Evolutionary conservation across 2,797 vertebrate genomes (phyloP).

Genomic region (Leucoraja ocellata): DNA sequence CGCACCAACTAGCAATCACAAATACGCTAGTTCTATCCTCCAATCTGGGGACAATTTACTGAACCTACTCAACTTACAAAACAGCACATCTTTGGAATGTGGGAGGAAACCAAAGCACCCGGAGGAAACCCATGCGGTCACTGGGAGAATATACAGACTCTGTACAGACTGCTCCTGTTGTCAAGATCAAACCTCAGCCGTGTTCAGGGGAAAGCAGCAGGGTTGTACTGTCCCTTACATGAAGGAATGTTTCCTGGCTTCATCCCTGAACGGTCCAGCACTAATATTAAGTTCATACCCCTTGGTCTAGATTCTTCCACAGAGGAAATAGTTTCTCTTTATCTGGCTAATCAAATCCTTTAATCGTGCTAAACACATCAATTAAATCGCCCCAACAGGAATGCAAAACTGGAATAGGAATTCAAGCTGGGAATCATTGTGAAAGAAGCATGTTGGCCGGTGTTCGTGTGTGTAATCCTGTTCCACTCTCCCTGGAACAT

Average conservation of each 20-base stretch:
- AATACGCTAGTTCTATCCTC: too few species aligned
- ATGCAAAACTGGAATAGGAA: background rate
- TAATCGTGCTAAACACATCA: background rate
- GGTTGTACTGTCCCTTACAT: background rate
- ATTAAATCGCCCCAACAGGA: background rate
- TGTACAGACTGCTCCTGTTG: too few species aligned
- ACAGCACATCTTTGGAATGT: too few species aligned
- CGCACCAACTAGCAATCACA: too few species aligned
- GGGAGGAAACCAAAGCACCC: too few species aligned
- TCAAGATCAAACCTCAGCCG: background rate
- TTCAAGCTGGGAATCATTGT: background rate
- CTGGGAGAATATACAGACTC: too few species aligned
- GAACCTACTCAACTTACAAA: too few species aligned
- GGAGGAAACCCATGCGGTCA: too few species aligned
- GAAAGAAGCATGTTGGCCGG: background rate
- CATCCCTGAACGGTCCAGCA: background rate
- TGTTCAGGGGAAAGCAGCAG: background rate
- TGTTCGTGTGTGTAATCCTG: background rate
- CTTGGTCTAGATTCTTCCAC: background rate
- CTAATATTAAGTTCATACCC: background rate
- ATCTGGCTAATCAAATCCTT: background rate
- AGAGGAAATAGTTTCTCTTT: background rate
- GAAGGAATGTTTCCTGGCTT: background rate
- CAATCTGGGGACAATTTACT: too few species aligned
- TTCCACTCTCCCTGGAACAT: background rate